Evolutionary conservation across 2,797 vertebrate genomes (phyloP).

Genomic region (Lepus townsendii): DNA sequence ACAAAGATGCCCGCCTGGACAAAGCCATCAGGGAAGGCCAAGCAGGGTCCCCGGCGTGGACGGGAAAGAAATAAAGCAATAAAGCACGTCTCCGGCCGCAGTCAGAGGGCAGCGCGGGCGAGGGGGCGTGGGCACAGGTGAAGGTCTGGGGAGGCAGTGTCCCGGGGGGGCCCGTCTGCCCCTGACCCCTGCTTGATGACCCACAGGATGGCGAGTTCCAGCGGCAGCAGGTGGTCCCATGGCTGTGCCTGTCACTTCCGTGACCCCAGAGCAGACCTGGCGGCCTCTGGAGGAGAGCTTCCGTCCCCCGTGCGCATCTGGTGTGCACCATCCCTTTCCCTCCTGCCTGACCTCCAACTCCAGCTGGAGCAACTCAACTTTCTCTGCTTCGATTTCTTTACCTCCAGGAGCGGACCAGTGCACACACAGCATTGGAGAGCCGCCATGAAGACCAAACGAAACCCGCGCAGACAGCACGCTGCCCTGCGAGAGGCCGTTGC

Average conservation of each 20-base stretch:
- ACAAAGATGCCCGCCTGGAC: background rate
- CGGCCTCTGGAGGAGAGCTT: no score
- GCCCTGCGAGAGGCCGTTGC: no score
- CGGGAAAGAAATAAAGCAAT: constrained; percentile 66
- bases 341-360: background rate
- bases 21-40: constrained; percentile 21
- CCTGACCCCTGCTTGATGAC: accelerated
- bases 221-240: no score
- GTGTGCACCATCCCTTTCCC: no score
- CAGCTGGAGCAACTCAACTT: background rate
- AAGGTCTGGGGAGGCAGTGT: background rate
- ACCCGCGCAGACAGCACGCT: accelerated
- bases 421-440: accelerated
- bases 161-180: background rate
- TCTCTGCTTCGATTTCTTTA: background rate
- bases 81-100: constrained; percentile 53
- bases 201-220: accelerated
- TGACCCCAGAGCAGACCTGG: no score
- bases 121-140: background rate
- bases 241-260: no score
- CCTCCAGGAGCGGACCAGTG: no score
- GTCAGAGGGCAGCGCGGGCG: accelerated
- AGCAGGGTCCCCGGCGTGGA: background rate
- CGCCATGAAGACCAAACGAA: background rate
- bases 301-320: no score